phyloP scores from a whole-genome alignment of 2,113 vertebrate genomes.

The Tiliqua scincoides region DNA sequence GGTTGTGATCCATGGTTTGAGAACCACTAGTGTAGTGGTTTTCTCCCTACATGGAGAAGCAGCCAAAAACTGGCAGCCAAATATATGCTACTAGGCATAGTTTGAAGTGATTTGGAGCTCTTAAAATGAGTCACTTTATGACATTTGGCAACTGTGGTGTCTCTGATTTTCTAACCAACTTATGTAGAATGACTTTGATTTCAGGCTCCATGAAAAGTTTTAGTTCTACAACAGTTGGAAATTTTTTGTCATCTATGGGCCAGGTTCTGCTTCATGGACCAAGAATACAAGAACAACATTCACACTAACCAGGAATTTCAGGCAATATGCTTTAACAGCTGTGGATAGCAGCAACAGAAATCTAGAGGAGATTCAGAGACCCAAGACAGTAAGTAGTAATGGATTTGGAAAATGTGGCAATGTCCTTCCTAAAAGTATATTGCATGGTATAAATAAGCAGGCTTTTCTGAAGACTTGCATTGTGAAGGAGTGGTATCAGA shows the following conservation, averaged over 20 bases:
- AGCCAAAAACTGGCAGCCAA: not conserved
- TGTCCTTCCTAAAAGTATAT: no score
- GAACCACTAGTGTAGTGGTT: no score
- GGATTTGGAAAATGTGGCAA: not conserved
- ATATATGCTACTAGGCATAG: not conserved
- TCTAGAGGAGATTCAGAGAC: slow-evolving; percentile 52
- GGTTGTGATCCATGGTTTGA: no score
- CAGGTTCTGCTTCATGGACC: slow-evolving; percentile 48
- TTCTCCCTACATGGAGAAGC: no score
- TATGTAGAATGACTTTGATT: no score
- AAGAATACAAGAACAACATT: slow-evolving; percentile 43
- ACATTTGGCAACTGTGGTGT: not conserved
- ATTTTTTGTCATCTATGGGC: slow-evolving; percentile 9
- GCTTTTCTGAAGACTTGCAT: not conserved
- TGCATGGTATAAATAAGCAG: not conserved
- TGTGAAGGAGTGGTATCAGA: not conserved
- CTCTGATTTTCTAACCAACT: not conserved
- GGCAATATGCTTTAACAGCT: slow-evolving; percentile 47
- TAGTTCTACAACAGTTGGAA: no score
- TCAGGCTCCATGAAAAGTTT: no score
- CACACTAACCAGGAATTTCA: slow-evolving; percentile 31
- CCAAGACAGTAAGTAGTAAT: slow-evolving; percentile 68
- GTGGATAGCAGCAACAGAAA: slow-evolving; percentile 22
- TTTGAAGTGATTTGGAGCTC: not conserved
- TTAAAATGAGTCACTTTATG: not conserved